Percentiles rank a stretch among this genome's conserved stretches.
phyloP scores from a whole-genome alignment of 2,888 invertebrate genomes.

The Phanerotoma sp. region DNA sequence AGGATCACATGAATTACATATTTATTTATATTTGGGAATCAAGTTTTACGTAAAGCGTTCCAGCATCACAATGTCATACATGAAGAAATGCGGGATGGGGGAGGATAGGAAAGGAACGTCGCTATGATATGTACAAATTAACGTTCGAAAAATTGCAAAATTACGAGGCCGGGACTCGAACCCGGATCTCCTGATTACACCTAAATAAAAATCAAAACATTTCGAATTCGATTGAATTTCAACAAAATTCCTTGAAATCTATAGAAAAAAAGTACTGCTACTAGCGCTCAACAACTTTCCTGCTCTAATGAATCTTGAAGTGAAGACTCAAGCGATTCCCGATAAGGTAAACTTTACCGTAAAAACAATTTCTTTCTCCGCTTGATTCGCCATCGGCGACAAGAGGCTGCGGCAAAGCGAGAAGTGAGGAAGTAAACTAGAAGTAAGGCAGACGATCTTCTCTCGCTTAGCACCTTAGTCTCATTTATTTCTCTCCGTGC shows the following conservation, averaged over 20 bases:
- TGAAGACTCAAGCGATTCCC: slow-evolving; percentile 23
- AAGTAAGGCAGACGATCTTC: slow-evolving; percentile 3
- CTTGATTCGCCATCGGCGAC: slow-evolving; percentile 18
- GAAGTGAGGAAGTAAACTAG: slow-evolving; percentile 14
- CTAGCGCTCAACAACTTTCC: slow-evolving; percentile 23
- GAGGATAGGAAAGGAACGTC: too few relatives aligned
- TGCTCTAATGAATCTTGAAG: slow-evolving; percentile 29
- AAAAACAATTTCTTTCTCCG: slow-evolving; percentile 40
- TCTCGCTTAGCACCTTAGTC: background rate
- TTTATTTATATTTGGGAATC: too few relatives aligned
- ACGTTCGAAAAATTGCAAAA: too few relatives aligned
- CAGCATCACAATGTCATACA: too few relatives aligned
- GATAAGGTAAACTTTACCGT: slow-evolving; percentile 37
- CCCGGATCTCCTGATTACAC: too few relatives aligned
- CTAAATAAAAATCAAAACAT: background rate
- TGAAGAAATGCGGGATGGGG: too few relatives aligned
- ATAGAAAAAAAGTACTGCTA: background rate
- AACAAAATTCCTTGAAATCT: background rate
- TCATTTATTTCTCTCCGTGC: slow-evolving; percentile 13
- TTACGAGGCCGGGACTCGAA: too few relatives aligned
- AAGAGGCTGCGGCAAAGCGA: slow-evolving; percentile 8
- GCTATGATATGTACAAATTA: too few relatives aligned
- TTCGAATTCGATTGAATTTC: background rate
- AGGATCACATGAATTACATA: too few relatives aligned
- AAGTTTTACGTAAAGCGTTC: too few relatives aligned